Base-by-base conservation (phyloP, 2,797 vertebrate species). In the Xiphophorus birchmanni region DNA sequence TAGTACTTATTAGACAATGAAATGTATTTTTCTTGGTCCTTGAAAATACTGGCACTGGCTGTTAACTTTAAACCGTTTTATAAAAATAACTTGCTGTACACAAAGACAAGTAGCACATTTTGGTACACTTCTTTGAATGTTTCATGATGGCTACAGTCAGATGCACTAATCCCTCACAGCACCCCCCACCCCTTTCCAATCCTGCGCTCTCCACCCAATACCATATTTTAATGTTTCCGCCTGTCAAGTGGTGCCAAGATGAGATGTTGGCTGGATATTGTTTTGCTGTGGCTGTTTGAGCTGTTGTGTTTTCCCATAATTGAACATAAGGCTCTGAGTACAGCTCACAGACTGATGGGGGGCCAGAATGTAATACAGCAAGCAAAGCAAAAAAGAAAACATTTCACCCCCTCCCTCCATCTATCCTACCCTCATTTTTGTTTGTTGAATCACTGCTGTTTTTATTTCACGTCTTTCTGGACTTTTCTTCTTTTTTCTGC, bases 281-380 rank as follows among this genome's bases (percentile, higher is more conserved):
- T 92, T 93, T 94, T 92, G 82, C 82, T 82, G 89, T 86, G 76
- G 77, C 84, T 78, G 83, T 83, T 84, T 47, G 72, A 82, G 86
- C 82, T 78, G 80, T 86, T 90, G 86, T 95, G 95, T 95, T 96
- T 71, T 91, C 86, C 91, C 78, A 90, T 96, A 96, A 96, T 96
- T 96, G 95, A 96, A 96, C 95, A 96, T 88, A 91, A 91, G 91
- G 84, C 91, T 92, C 83, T 91, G 86, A 77, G 90, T 75, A 78
- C 87, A 90, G 80, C 88, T 90, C 92, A 84, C 88, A 90, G 95
- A 94, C 94, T 92, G 94, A 94, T 90, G 85, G 81, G 40, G 63
- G 35, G 63, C 32, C 74, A 67, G 82, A 90, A 90, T 93, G 90
- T 91, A 92, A 95, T 92, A 83, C 83, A 90, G 77, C 86, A 86